Evolutionary conservation across 2,888 invertebrate species (phyloP).

Genomic region (Sarcophaga subvicina): DNA sequence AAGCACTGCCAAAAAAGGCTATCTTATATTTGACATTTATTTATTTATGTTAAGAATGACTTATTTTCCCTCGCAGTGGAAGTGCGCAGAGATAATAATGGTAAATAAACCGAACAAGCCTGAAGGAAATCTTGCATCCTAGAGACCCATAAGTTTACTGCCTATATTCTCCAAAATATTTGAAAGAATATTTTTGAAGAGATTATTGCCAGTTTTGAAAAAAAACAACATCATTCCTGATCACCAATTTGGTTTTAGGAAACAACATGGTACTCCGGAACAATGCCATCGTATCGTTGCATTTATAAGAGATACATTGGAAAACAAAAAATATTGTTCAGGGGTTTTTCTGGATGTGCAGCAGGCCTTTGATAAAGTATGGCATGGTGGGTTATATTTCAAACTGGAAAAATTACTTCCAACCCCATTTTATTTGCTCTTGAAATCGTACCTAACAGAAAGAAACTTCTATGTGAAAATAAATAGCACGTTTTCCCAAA

Average conservation of each 20-base stretch:
- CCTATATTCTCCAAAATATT: no score
- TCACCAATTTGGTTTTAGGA: background rate
- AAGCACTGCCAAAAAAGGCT: background rate
- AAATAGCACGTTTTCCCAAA: background rate
- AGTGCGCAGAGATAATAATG: background rate
- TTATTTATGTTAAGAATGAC: background rate
- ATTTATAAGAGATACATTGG: conserved; percentile 17
- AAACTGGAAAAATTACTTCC: conserved; percentile 2
- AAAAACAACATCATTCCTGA: background rate
- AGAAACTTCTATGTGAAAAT: conserved; percentile 15
- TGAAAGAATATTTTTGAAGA: no score
- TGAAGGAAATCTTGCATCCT: no score
- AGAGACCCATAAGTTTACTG: no score
- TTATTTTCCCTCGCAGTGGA: background rate
- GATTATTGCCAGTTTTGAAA: no score
- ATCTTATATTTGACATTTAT: background rate
- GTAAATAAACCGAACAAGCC: no score
- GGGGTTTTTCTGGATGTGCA: conserved; percentile 1
- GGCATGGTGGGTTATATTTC: background rate
- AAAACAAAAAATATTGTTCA: conserved; percentile 2
- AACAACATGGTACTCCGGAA: background rate
- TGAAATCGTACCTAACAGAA: conserved; percentile 1
- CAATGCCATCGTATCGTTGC: background rate
- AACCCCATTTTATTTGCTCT: background rate
- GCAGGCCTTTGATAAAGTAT: conserved; percentile 16